Evolutionary conservation across 2,113 vertebrate species (phyloP).

Genomic region (Malurus elegans): DNA sequence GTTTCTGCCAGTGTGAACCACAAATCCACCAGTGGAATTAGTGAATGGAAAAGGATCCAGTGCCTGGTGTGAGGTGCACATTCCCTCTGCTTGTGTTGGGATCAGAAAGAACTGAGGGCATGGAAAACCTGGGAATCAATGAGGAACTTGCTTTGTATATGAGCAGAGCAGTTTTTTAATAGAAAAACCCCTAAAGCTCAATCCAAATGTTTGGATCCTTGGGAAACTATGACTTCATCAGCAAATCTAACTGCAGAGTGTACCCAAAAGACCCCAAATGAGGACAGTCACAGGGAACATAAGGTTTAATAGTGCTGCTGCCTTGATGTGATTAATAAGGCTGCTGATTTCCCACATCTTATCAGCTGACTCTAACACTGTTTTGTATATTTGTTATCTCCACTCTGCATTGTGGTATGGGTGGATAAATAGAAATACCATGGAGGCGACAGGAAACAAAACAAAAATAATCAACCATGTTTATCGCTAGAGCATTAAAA

Average conservation of each 20-base stretch:
- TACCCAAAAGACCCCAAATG: not conserved
- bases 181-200: not conserved
- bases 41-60: not conserved
- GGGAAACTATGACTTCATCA: not conserved
- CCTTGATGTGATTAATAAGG: constrained; percentile 36
- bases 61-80: not conserved
- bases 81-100: not conserved
- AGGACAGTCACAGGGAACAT: not conserved
- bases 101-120: not conserved
- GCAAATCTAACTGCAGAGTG: not conserved
- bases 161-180: not conserved
- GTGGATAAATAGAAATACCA: constrained; percentile 63
- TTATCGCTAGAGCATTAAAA: constrained; percentile 46
- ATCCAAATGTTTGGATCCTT: not conserved
- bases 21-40: not conserved
- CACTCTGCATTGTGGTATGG: not conserved
- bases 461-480: constrained; percentile 52
- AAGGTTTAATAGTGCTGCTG: not conserved
- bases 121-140: not conserved
- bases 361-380: not conserved
- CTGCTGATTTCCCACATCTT: constrained; percentile 46
- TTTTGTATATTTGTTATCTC: constrained; percentile 37
- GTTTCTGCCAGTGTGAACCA: not conserved
- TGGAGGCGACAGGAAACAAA: constrained; percentile 61
- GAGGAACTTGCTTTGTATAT: not conserved